Conservation (phyloP, 2,797 vertebrate genomes). For the Melanotaenia trifasciata region DNA sequence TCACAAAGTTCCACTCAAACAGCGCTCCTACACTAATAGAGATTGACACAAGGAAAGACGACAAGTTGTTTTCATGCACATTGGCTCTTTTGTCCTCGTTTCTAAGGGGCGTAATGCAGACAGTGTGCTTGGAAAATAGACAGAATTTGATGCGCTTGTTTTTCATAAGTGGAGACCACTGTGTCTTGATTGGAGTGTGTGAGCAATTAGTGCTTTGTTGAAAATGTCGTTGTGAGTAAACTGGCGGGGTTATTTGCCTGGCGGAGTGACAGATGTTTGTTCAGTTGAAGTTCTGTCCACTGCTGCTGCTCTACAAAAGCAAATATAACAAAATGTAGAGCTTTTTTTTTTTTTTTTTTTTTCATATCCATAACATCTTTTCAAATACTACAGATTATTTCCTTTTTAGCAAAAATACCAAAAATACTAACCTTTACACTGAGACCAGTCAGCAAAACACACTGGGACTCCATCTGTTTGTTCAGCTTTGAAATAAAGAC, state of each 20-base stretch:
- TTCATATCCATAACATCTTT: background rate
- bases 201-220: conserved; percentile 66
- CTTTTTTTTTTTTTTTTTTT: background rate
- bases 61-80: conserved; percentile 78
- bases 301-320: background rate
- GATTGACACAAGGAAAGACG: conserved; percentile 76
- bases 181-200: conserved; percentile 62
- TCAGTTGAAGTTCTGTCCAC: conserved; percentile 14
- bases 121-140: conserved; percentile 66
- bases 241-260: conserved; percentile 11
- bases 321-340: background rate
- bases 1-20: conserved; percentile 77
- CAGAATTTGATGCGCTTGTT: conserved; percentile 70
- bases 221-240: conserved; percentile 48
- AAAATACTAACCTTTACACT: background rate
- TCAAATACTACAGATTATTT: background rate
- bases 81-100: conserved; percentile 72
- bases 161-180: conserved; percentile 56
- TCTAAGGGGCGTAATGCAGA: conserved; percentile 58
- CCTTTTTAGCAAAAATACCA: background rate
- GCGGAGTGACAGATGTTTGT: conserved; percentile 38
- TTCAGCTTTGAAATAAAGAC: background rate
- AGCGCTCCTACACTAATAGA: conserved; percentile 74
- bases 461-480: background rate
- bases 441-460: background rate